Conservation (phyloP, 2,888 invertebrate species). For the Ormyrus pomaceus region DNA sequence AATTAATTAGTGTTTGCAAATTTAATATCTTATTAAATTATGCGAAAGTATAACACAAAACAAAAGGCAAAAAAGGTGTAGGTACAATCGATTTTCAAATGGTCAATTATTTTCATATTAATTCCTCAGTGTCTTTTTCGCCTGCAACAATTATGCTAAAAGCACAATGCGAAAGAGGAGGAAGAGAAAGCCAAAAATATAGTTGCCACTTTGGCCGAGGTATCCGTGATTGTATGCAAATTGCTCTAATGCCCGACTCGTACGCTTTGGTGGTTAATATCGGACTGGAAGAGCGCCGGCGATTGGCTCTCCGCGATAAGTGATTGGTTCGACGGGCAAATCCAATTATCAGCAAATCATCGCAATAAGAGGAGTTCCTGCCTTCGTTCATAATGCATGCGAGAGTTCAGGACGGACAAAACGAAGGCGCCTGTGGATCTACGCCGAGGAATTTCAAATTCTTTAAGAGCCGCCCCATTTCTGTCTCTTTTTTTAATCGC, state of each 20-base stretch:
- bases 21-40: no score
- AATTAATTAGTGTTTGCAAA: no score
- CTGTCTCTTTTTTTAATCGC: neutral
- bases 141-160: no score
- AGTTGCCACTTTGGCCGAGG: neutral
- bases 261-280: neutral
- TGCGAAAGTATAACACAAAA: no score
- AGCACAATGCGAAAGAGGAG: neutral
- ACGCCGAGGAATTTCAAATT: slow-evolving; percentile 14
- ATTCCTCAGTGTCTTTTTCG: neutral
- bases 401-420: neutral
- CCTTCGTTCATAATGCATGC: slow-evolving; percentile 11
- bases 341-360: slow-evolving; percentile 41
- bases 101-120: neutral
- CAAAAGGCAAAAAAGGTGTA: no score
- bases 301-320: slow-evolving; percentile 35
- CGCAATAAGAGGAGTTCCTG: slow-evolving; percentile 36
- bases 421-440: neutral
- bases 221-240: slow-evolving; percentile 26
- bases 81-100: no score
- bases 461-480: neutral
- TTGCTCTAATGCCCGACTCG: slow-evolving; percentile 1
- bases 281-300: neutral
- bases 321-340: slow-evolving; percentile 24
- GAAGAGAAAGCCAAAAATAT: neutral